Percentiles rank a stretch among this genome's conserved stretches.
phyloP scores from a whole-genome alignment of 2,888 invertebrate genomes.

The Lasioglossum leucozonium region DNA sequence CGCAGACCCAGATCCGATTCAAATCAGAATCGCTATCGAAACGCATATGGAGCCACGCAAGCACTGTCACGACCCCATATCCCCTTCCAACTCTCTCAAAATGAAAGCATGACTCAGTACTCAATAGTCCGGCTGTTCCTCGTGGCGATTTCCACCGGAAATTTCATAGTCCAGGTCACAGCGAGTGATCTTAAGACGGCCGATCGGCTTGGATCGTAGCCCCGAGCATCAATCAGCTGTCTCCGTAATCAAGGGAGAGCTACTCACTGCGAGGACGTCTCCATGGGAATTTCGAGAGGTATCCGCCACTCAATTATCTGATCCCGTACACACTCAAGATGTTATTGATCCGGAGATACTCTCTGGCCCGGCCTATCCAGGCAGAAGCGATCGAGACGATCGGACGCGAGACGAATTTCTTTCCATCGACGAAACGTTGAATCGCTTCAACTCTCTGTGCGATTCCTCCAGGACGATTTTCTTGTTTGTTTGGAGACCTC shows the following conservation, averaged over 20 bases:
- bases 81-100: background rate
- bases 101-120: conserved; percentile 1
- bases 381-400: conserved; percentile 32
- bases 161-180: conserved; percentile 73
- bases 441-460: background rate
- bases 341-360: conserved; percentile 64
- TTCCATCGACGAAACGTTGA: background rate
- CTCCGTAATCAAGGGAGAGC: conserved; percentile 71
- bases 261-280: conserved; percentile 73
- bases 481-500: no score
- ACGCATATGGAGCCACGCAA: background rate
- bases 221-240: conserved; percentile 74
- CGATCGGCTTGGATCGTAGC: conserved; percentile 61
- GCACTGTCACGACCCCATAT: background rate
- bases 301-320: conserved; percentile 75
- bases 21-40: background rate
- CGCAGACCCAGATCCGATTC: no score
- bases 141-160: conserved; percentile 57
- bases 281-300: conserved; percentile 76
- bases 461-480: no score
- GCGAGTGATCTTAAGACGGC: conserved; percentile 69
- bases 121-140: conserved; percentile 27
- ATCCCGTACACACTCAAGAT: conserved; percentile 65
- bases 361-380: conserved; percentile 26
- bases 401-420: background rate